Percentiles rank a stretch among this genome's conserved stretches.
These are phyloP conservation scores for Bettongia penicillata DNA, from an alignment of 2,113 vertebrate genomes.

Conservation along the genomic window DNA sequence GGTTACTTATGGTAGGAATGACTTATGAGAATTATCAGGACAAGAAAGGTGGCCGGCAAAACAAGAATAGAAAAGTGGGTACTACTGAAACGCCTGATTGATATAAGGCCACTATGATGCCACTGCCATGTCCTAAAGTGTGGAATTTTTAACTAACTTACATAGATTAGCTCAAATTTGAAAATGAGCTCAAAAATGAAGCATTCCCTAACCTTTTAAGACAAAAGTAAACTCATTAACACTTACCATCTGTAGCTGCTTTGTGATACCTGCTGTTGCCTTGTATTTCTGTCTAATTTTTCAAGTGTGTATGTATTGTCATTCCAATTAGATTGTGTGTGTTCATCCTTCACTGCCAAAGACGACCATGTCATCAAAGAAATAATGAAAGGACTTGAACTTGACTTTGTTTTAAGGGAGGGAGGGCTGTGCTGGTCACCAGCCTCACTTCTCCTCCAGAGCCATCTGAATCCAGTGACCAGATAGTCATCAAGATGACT, in stretches of 20 bases:
- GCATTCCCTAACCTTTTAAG: neutral
- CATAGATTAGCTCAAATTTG: no score
- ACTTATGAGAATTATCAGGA: neutral
- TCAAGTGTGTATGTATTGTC: neutral
- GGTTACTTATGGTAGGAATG: no score
- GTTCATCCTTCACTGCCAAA: no score
- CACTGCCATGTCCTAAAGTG: no score
- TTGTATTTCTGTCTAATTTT: neutral
- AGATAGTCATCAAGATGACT: no score
- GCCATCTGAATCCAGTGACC: no score
- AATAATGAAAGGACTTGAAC: no score
- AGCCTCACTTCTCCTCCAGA: no score
- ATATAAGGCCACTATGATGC: neutral
- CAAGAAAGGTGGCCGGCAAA: neutral
- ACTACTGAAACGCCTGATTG: neutral
- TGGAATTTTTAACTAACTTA: neutral
- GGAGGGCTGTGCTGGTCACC: no score
- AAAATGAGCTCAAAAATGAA: neutral
- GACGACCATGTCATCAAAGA: no score
- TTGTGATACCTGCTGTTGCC: neutral
- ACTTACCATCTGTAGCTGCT: neutral
- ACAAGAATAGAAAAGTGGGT: neutral
- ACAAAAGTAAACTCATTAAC: neutral
- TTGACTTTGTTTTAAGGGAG: no score
- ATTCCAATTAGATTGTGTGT: neutral